Base-by-base conservation (phyloP, 2,888 invertebrate species). In the Dicycla oo region DNA sequence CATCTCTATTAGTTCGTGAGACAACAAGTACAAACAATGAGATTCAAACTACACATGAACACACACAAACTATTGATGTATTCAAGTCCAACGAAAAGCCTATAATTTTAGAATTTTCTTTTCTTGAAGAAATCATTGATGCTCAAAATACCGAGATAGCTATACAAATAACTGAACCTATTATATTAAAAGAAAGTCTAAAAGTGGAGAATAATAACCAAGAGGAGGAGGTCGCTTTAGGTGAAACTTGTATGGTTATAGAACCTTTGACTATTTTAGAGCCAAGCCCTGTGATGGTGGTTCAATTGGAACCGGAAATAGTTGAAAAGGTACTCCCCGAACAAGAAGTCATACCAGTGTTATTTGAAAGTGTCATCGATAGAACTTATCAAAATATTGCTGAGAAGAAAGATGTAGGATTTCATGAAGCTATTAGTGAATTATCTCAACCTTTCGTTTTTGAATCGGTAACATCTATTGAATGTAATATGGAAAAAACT, bases 61-160 rank as follows among this genome's bases (percentile, higher is more conserved):
- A 49, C 13, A 62, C 43, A 62, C 53, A 57, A 26, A 34, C 3
- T 45, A 53, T 53, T 47, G 56, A 78, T 47, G n/a, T n/a, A 61
- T 30, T 68, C 3, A 13, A 49, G 20, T 57, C 30, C n/a, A 77
- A 62, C 1, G 40, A 77, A 53, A 65, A 57, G 13, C 56, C 64
- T 40, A 4, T 53, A n/a, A 51, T 23, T 2, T 26, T 65, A 56
- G 51, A 30, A 20, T 51, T 45, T 64, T 51, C 60, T 45, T 45
- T 15, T 43, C 13, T 40, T 30, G 30, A 47, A 38, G 64, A 77
- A 54, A 40, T 45, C 10, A 15, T 60, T 61, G 13, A 64, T 38
- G 10, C 54, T 34, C 34, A 61, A 43, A 68, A 61, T 49, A 56
- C 20, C 1, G 20, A 69, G 1, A 13, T 15, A n/a, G 30, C 1